phyloP scores from a whole-genome alignment of 2,888 invertebrate species.

The Spisula solida region DNA sequence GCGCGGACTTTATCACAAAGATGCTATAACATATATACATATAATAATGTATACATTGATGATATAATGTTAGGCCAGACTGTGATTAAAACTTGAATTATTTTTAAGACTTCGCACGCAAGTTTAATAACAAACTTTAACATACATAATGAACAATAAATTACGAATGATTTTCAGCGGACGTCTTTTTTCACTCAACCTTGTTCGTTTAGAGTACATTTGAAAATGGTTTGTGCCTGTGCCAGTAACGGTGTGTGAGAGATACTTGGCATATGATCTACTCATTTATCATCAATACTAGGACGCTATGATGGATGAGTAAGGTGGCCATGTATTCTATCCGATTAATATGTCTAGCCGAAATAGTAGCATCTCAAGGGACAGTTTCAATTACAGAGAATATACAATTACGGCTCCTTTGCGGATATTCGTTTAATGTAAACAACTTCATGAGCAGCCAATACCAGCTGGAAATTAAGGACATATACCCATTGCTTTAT shows the following conservation, averaged over 20 bases:
- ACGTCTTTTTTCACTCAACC: no score
- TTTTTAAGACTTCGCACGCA: no score
- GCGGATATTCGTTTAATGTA: not conserved
- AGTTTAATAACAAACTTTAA: no score
- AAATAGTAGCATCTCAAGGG: not conserved
- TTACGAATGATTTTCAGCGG: no score
- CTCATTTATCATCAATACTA: not conserved
- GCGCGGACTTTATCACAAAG: no score
- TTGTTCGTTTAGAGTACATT: not conserved
- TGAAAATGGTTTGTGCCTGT: not conserved
- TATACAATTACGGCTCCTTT: not conserved
- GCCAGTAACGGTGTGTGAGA: not conserved
- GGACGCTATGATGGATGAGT: not conserved
- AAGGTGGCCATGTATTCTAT: not conserved
- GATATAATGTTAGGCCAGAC: no score
- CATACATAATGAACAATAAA: no score
- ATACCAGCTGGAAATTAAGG: not conserved
- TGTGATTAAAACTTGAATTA: no score
- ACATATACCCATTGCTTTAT: not conserved
- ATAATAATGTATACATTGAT: no score
- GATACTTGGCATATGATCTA: not conserved
- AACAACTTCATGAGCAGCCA: slow-evolving; percentile 2
- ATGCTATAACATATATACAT: no score
- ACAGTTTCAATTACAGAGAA: not conserved
- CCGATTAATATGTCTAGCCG: slow-evolving; percentile 34